These are phyloP conservation scores for Ceratotherium simum DNA, from an alignment of 2,113 vertebrate species.

Conservation along the genomic window DNA sequence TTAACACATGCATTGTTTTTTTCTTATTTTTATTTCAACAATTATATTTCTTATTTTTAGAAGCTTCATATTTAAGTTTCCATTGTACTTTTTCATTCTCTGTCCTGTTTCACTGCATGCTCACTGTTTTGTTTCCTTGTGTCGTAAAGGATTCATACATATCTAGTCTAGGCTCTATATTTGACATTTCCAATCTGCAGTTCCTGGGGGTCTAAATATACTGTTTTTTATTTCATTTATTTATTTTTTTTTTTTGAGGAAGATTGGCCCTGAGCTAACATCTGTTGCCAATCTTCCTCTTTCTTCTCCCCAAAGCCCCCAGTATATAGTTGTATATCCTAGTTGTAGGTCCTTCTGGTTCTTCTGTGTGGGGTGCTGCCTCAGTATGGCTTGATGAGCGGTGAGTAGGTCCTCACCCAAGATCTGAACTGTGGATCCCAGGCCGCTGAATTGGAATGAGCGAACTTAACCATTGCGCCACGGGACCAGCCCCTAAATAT, in stretches of 20 bases:
- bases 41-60: neutral
- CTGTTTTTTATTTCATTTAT: neutral
- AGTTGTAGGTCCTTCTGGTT: no score
- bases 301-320: no score
- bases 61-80: neutral
- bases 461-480: no score
- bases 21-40: neutral
- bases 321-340: no score
- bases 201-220: neutral
- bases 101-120: neutral
- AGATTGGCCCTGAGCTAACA: no score
- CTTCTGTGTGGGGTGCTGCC: no score
- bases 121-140: neutral
- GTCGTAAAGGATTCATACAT: neutral
- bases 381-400: no score
- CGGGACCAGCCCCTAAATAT: neutral
- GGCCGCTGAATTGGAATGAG: no score
- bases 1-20: neutral
- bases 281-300: no score
- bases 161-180: neutral
- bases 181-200: neutral
- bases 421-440: no score
- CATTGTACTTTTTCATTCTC: neutral
- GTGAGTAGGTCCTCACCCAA: no score
- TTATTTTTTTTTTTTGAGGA: no score